Conservation (phyloP, 2,797 vertebrate species). For the Ptychobarbus kaznakovi region DNA sequence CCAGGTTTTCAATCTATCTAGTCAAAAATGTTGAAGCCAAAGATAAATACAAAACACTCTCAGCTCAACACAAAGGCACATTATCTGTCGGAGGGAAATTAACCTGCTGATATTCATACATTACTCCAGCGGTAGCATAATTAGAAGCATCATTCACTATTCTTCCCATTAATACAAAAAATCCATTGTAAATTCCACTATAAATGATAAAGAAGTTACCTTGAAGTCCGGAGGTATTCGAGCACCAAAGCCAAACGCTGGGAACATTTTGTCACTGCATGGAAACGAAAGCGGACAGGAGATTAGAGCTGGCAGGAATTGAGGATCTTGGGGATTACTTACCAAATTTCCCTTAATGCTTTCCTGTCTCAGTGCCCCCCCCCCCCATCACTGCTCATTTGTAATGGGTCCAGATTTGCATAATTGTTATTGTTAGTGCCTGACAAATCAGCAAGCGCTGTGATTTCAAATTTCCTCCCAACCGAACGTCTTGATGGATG, state of each 20-base stretch:
- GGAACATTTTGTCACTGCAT: conserved; percentile 88
- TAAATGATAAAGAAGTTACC: conserved; percentile 69
- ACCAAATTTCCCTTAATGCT: conserved; percentile 41
- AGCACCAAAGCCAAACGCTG: conserved; percentile 88
- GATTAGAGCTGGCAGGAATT: conserved; percentile 36
- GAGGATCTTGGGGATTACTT: conserved; percentile 4
- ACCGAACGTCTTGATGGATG: conserved; percentile 15
- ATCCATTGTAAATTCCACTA: neutral
- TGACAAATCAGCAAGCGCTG: conserved; percentile 4
- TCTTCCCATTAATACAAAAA: neutral
- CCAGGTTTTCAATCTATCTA: neutral
- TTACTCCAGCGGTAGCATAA: neutral
- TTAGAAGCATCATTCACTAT: conserved; percentile 2
- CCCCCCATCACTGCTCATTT: conserved; percentile 33
- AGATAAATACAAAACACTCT: neutral
- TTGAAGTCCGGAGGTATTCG: conserved; percentile 86
- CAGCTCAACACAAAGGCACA: neutral
- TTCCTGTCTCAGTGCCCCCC: conserved; percentile 20
- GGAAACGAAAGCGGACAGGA: conserved; percentile 36
- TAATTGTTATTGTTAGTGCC: conserved; percentile 48
- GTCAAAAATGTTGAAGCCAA: neutral
- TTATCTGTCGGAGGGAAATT: neutral
- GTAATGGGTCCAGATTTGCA: conserved; percentile 36
- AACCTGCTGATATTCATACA: conserved; percentile 20
- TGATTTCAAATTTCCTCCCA: conserved; percentile 31